Evolutionary conservation across 2,113 vertebrate genomes (phyloP).

Genomic region (Acanthisitta chloris): DNA sequence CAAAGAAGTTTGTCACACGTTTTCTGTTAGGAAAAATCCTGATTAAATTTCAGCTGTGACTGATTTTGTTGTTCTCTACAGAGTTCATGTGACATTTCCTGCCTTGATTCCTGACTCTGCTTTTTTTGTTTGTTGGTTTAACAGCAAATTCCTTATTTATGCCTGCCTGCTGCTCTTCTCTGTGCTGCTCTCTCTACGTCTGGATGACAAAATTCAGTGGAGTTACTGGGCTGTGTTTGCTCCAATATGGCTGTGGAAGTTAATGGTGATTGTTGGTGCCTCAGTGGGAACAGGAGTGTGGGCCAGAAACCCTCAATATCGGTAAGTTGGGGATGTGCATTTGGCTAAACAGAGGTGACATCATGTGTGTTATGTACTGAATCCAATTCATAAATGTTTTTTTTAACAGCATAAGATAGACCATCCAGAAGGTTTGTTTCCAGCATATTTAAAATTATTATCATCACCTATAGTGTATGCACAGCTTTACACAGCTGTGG

Average conservation of each 20-base stretch:
- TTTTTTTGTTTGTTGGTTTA: neutral
- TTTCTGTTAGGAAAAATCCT: neutral
- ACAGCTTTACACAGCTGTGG: neutral
- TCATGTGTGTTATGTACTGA: neutral
- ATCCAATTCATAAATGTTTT: neutral
- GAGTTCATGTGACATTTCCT: neutral
- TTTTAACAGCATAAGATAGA: neutral
- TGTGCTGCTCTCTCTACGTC: slow-evolving; percentile 88
- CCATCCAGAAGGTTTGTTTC: neutral
- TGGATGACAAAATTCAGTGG: slow-evolving; percentile 96
- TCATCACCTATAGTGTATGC: neutral
- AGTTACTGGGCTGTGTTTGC: slow-evolving; percentile 98
- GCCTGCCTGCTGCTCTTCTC: slow-evolving; percentile 96
- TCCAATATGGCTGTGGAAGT: slow-evolving; percentile 98
- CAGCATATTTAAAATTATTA: neutral
- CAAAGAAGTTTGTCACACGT: rapidly evolving
- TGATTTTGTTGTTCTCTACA: neutral
- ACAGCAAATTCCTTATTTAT: slow-evolving; percentile 98
- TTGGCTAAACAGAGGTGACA: neutral
- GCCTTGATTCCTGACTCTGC: neutral
- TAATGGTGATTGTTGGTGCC: slow-evolving; percentile 95
- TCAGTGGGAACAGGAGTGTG: slow-evolving; percentile 94
- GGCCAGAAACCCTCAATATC: slow-evolving; percentile 97
- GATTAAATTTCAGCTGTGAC: neutral
- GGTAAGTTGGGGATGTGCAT: slow-evolving; percentile 70